phyloP scores from a whole-genome alignment of 2,797 vertebrate species.

The Manis javanica region DNA sequence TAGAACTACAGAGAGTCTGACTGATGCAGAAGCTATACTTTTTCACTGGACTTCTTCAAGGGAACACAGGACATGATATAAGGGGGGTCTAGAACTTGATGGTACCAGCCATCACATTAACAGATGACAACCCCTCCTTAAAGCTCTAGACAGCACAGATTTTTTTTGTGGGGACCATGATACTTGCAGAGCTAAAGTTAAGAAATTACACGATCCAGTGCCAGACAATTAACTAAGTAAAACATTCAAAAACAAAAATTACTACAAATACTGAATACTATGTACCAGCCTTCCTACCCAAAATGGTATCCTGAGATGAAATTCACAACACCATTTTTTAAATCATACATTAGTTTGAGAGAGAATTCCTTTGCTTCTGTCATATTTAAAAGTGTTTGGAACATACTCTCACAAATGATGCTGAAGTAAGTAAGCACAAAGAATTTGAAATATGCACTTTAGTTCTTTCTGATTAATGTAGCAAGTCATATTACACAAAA shows the following conservation, averaged over 20 bases:
- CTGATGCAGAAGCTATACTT: neutral
- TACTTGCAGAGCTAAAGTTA: neutral
- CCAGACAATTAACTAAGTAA: neutral
- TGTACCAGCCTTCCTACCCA: neutral
- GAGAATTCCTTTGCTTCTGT: neutral
- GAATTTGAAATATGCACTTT: neutral
- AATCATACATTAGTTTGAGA: neutral
- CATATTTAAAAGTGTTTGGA: slow-evolving; percentile 24
- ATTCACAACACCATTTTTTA: neutral
- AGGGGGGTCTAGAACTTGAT: neutral
- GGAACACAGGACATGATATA: neutral
- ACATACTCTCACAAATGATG: neutral
- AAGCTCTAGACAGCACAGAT: neutral
- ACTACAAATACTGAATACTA: neutral
- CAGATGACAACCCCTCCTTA: neutral
- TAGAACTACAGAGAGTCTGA: neutral
- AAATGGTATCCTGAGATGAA: neutral
- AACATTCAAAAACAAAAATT: slow-evolving; percentile 44
- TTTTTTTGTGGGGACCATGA: neutral
- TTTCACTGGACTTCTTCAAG: neutral
- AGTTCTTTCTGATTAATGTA: neutral
- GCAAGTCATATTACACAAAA: neutral
- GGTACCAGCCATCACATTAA: neutral
- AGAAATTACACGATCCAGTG: neutral
- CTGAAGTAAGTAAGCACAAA: slow-evolving; percentile 3